Percentiles rank a stretch among this genome's conserved stretches.
phyloP scores from a whole-genome alignment of 2,113 vertebrate species.

The Sturnus vulgaris region DNA sequence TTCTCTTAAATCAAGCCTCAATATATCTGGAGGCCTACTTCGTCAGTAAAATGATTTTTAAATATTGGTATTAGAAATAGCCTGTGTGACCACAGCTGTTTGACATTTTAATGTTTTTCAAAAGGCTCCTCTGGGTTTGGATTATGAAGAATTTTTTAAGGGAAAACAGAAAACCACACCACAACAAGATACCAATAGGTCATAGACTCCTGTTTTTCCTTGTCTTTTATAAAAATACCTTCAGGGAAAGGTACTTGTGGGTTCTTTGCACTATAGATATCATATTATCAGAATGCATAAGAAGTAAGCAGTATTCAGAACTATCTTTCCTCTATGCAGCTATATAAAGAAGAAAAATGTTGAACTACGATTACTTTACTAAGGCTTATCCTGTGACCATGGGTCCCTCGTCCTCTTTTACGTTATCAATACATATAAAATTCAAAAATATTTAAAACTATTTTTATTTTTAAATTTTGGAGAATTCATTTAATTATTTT shows the following conservation, averaged over 20 bases:
- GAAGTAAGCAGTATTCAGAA: not conserved
- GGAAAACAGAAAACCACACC: not conserved
- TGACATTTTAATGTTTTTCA: constrained; percentile 5
- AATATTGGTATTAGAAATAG: not conserved
- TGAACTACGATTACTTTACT: not conserved
- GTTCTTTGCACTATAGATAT: not conserved
- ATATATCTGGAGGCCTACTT: not conserved
- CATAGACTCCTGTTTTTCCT: not conserved
- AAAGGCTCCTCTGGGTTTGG: not conserved
- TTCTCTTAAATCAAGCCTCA: not conserved
- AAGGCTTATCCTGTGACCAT: not conserved
- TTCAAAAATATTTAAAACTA: not conserved
- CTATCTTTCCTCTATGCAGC: not conserved
- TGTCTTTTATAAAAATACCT: not conserved
- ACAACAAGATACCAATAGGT: not conserved
- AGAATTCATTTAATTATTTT: not conserved
- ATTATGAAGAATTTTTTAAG: not conserved
- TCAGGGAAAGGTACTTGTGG: not conserved
- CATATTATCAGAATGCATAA: not conserved
- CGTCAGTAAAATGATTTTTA: not conserved
- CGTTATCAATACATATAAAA: not conserved
- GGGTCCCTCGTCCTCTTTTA: not conserved
- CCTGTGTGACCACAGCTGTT: not conserved
- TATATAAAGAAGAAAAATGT: not conserved
- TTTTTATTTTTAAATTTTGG: not conserved